These are phyloP conservation scores for Propithecus coquereli DNA, from an alignment of 2,113 vertebrate species.

Conservation along the genomic window DNA sequence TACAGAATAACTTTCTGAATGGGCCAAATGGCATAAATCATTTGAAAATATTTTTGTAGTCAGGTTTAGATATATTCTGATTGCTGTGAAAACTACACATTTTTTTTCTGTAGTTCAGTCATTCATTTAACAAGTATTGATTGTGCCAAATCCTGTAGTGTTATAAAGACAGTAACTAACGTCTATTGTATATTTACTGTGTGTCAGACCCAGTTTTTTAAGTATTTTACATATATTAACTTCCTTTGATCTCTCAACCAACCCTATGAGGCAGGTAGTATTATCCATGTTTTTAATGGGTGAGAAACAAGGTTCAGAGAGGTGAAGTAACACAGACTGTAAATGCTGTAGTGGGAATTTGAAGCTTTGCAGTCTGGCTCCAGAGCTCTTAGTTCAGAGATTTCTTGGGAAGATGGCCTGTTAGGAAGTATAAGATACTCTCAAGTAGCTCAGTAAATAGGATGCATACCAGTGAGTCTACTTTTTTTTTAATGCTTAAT, in stretches of 20 bases:
- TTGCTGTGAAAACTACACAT: background rate
- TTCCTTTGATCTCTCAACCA: background rate
- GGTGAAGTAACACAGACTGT: background rate
- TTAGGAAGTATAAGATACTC: background rate
- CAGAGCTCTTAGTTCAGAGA: background rate
- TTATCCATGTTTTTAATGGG: background rate
- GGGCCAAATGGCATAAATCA: background rate
- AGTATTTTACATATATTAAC: background rate
- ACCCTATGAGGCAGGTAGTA: background rate
- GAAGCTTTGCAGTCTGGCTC: background rate
- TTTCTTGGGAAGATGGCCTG: background rate
- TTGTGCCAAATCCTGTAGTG: background rate
- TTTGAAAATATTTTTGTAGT: slow-evolving; percentile 11
- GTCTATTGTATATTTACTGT: background rate
- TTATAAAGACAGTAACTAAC: background rate
- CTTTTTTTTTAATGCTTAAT: background rate
- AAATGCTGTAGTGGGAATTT: background rate
- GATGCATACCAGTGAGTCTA: background rate
- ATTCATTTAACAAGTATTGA: background rate
- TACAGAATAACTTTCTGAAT: slow-evolving; percentile 4
- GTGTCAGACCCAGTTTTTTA: background rate
- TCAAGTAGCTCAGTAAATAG: background rate
- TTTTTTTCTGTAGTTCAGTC: background rate
- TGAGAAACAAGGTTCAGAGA: background rate
- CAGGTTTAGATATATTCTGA: background rate